phyloP scores from a whole-genome alignment of 2,797 vertebrate genomes.

The Taenioides sp. region DNA sequence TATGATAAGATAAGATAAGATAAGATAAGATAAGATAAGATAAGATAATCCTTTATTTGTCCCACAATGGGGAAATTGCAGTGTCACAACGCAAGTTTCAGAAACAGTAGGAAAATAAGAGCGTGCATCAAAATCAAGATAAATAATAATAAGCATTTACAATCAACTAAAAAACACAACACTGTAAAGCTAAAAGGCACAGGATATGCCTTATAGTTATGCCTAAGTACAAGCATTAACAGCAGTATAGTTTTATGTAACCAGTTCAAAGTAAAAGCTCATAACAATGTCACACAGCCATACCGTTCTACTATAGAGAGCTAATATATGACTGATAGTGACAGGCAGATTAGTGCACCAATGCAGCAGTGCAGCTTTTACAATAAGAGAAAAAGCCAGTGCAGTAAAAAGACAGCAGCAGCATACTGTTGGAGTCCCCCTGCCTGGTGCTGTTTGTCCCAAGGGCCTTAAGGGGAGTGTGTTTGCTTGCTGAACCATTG shows the following conservation, averaged over 20 bases:
- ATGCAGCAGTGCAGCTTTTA: conserved; percentile 18
- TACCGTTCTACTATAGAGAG: conserved; percentile 12
- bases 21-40: too few species aligned
- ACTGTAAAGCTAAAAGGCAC: too few species aligned
- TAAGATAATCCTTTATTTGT: too few species aligned
- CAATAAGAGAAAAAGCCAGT: conserved; percentile 13
- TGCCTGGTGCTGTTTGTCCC: conserved; percentile 75
- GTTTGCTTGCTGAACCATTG: conserved; percentile 80
- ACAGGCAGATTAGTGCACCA: conserved; percentile 31
- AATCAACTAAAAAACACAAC: too few species aligned
- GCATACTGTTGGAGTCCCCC: conserved; percentile 67
- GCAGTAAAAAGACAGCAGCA: conserved; percentile 44
- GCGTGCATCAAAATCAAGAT: too few species aligned
- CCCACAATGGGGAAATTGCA: too few species aligned
- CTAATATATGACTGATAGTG: neutral
- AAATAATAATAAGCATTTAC: too few species aligned
- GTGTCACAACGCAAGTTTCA: too few species aligned
- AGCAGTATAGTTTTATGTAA: conserved; percentile 46
- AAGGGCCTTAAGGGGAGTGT: conserved; percentile 76
- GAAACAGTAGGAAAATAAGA: too few species aligned
- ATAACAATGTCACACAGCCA: conserved; percentile 22
- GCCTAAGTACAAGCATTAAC: conserved; percentile 22
- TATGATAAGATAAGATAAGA: too few species aligned
- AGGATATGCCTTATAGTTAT: conserved; percentile 33
- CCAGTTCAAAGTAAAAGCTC: conserved; percentile 22